phyloP scores from a whole-genome alignment of 2,113 vertebrate species.

The Proteles cristata region DNA sequence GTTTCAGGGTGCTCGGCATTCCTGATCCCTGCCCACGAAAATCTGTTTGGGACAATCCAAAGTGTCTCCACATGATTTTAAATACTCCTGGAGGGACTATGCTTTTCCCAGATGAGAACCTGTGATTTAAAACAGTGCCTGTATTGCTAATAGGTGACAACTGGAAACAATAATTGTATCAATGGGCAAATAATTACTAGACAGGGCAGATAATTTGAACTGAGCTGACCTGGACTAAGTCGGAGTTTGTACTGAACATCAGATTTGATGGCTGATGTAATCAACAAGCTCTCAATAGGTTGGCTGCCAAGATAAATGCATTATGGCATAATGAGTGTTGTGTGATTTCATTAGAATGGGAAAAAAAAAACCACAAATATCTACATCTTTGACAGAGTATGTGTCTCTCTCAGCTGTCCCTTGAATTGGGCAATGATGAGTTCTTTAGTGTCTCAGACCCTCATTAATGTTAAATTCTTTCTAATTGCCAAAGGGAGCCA shows the following conservation, averaged over 20 bases:
- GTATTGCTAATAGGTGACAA: neutral
- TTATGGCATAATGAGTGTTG: constrained; percentile 15
- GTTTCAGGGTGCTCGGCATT: neutral
- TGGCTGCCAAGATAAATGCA: constrained; percentile 57
- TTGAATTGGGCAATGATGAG: neutral
- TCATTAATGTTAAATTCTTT: constrained; percentile 54
- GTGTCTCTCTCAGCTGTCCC: neutral
- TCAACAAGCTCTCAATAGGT: neutral
- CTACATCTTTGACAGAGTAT: neutral
- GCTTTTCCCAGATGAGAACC: neutral
- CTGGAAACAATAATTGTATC: neutral
- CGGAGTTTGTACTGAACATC: neutral
- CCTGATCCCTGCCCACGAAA: neutral
- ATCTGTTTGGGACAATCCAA: neutral
- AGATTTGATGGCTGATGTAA: constrained; percentile 46
- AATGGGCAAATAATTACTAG: neutral
- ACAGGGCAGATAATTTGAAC: constrained; percentile 15
- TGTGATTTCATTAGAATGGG: constrained; percentile 52
- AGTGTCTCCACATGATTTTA: neutral
- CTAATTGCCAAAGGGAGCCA: constrained; percentile 46
- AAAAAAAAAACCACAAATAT: constrained; percentile 12
- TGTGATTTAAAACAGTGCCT: neutral
- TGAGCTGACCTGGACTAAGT: constrained; percentile 29
- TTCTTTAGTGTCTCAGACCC: neutral
- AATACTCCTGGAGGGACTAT: neutral